Evolutionary conservation across 2,888 invertebrate genomes (phyloP), one percentile per base, ranked within the genome.

Genomic region (Aphodius sticticus): DNA sequence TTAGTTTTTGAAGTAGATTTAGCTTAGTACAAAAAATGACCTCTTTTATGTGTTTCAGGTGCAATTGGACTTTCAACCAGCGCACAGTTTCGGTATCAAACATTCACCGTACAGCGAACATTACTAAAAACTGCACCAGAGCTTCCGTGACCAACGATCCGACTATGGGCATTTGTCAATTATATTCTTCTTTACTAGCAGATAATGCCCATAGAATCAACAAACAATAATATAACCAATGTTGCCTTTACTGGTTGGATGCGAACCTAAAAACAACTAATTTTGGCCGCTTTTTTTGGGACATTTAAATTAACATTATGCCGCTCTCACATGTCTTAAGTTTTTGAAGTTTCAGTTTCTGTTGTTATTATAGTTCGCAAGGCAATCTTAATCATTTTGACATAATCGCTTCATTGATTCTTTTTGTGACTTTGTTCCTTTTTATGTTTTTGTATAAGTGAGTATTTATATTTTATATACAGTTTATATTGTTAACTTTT

Each of bases 71-170:
- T 89, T 91, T 84, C 91, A 92, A 83, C 93, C 93, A 80, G 92
- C 94, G 69, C 94, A 94, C 85, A 95, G 95, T 82, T 96, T 96
- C 86, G 96, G 96, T 83, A 96, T 97, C 85, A 95, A 94, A 88
- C 96, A 96, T 89, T 96, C 96, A n/a, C 95, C 93, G 16, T 93
- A 94, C 85, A 91, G 91, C 76, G 91, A 91, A 36, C 88, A 89
- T 85, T 89, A 88, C 82, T 89, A 84, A 86, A 83, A 38, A 35
- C 35, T 76, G 7, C 53, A 53, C 53, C 53, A 53, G 53, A 53
- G 12, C 12, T 53, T 53, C 26, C 53, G 53, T 53, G 53, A 53
- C 7, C 53, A 53, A 53, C 53, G 53, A 35, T 72, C 69, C 53
- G 38, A 76, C 76, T 53, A 12, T 53, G 53, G 53, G 53, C 6